Percentiles rank a stretch among this genome's conserved stretches.
These are phyloP conservation scores for Phylloscopus trochilus DNA, from an alignment of 2,113 vertebrate species.

Conservation along the genomic window DNA sequence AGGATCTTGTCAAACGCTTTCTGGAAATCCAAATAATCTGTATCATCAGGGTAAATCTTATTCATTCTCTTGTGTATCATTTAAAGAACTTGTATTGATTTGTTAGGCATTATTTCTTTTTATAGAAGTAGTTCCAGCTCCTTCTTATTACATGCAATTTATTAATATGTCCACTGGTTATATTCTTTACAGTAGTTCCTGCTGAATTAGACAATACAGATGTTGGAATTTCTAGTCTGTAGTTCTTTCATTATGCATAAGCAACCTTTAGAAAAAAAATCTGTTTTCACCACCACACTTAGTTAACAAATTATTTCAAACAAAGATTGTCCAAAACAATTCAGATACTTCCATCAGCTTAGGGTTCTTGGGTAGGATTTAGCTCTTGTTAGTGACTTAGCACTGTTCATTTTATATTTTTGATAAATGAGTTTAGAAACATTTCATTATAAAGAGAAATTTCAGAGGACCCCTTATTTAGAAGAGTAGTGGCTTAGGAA, in stretches of 20 bases:
- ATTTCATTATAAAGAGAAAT: background rate
- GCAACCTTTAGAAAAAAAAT: background rate
- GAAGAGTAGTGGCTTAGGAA: background rate
- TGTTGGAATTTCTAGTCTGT: background rate
- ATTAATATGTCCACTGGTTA: background rate
- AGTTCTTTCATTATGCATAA: background rate
- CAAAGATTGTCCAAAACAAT: background rate
- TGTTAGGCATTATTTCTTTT: background rate
- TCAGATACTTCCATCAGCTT: background rate
- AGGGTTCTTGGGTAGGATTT: background rate
- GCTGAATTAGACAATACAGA: background rate
- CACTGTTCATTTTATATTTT: background rate
- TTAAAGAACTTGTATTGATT: background rate
- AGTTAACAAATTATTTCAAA: background rate
- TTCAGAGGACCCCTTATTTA: background rate
- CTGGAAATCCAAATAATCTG: slow-evolving; percentile 25
- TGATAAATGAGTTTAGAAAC: background rate
- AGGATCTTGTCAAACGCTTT: slow-evolving; percentile 1
- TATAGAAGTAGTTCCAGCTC: background rate
- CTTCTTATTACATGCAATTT: background rate
- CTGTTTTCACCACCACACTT: background rate
- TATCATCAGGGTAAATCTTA: background rate
- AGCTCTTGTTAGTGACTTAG: background rate
- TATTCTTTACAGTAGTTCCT: background rate
- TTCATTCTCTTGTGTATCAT: background rate